Evolutionary conservation across 2,113 vertebrate genomes (phyloP), one percentile per base, ranked within the genome.

Genomic region (Xiphophorus couchianus): DNA sequence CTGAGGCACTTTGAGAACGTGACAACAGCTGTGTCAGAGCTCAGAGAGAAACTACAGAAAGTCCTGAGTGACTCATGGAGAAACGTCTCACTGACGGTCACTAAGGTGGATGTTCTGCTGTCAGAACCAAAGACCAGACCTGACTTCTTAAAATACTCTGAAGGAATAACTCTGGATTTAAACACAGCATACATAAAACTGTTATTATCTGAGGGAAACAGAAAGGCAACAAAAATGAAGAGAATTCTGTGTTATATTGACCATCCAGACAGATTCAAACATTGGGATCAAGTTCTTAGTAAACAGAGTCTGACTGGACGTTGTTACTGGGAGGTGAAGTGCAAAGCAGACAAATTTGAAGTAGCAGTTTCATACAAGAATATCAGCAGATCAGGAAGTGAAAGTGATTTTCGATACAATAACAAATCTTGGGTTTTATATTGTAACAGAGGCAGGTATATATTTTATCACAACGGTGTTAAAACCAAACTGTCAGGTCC

Each of bases 331-430:
- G 39, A 42, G 39, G 39, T 15, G 39, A 14, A 42, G 39, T 2
- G 48, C 6, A 0, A 19, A 25, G 48, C 19, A 5, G 8, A 28
- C 28, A 28, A 1, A 7, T 13, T 30, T 25, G 1, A 6, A 3
- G 2, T 60, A 39, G 44, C 62, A 15, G 44, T 77, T 8, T 15
- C 76, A 15, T 71, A 66, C 69, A 71, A 67, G 35, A 28, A 62
- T 19, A 73, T 73, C 63, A 61, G 14, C 42, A 58, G 62, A 39
- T 7, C 3, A 54, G 31, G 39, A 27, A 0, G 17, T 15, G 12
- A 63, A 51, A 27, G 17, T 37, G 1, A 1, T 17, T 78, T 65
- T 71, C 14, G 76, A 22, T 0, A 1, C 19, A 68, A 35, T 33
- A 8, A 76, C 13, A 69, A 69, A 62, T 76, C 74, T 4, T 62